Evolutionary conservation across 64 coral and sea anemone genomes (phyloP).

Genomic region (Orbicella faveolata): DNA sequence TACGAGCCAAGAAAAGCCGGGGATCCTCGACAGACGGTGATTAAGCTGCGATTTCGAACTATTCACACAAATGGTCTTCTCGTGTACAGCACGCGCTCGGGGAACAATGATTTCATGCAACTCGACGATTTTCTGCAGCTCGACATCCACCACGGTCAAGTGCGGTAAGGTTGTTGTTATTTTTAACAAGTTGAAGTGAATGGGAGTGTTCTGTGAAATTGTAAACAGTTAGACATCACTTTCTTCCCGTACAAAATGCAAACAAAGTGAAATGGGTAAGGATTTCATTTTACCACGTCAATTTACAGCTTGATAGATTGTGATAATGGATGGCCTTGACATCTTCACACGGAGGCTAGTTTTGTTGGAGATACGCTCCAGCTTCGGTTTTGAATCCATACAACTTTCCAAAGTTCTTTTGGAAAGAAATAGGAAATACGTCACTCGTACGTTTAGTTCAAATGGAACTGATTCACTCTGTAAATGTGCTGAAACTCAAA

Average conservation of each 20-base stretch:
- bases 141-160: slow-evolving; percentile 10
- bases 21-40: not conserved
- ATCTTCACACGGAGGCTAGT: not conserved
- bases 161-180: slow-evolving; percentile 18
- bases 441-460: not conserved
- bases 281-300: not conserved
- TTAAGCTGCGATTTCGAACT: slow-evolving; percentile 46
- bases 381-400: not conserved
- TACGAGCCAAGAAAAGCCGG: not conserved
- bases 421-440: not conserved
- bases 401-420: not conserved
- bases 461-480: not conserved
- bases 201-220: not conserved
- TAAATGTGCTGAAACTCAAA: not conserved
- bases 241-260: not conserved
- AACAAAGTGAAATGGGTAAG: not conserved
- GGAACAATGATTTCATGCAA: not conserved
- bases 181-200: not conserved
- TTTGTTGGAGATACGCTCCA: not conserved
- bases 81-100: slow-evolving; percentile 12
- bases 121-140: not conserved
- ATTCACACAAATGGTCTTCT: slow-evolving; percentile 60
- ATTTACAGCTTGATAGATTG: not conserved
- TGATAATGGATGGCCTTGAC: not conserved
- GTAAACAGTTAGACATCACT: slow-evolving; percentile 11